phyloP scores from a whole-genome alignment of 2,113 vertebrate species.

The Aptenodytes patagonicus region DNA sequence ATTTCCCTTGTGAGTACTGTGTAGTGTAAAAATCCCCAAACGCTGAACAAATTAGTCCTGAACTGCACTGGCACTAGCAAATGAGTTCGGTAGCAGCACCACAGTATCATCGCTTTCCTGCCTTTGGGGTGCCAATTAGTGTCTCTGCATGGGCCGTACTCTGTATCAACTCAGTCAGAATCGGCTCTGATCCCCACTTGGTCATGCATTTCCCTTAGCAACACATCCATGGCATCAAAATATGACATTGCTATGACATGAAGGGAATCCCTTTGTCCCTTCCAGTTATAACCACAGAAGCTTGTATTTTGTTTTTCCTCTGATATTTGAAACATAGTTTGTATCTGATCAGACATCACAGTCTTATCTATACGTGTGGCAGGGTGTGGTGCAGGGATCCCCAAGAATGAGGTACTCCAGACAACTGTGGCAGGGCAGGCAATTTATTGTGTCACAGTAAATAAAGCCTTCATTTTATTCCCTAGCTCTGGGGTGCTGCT shows the following conservation, averaged over 20 bases:
- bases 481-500: not conserved
- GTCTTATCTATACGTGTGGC: not conserved
- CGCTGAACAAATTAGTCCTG: not conserved
- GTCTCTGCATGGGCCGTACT: not conserved
- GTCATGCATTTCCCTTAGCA: not conserved
- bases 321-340: not conserved
- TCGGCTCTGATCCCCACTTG: not conserved
- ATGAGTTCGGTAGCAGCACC: not conserved
- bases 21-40: not conserved
- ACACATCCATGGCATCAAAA: not conserved
- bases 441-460: not conserved
- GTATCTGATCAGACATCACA: not conserved
- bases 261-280: not conserved
- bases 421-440: not conserved
- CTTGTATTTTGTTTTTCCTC: not conserved
- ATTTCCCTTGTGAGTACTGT: not conserved
- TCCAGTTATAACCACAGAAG: not conserved
- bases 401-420: not conserved
- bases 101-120: not conserved
- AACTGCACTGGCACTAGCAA: not conserved
- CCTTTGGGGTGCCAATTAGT: not conserved
- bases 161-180: too few relatives aligned
- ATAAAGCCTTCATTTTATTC: not conserved
- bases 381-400: not conserved
- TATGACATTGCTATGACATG: fast-evolving